A percentile compares a stretch with the other conserved stretches of the same genome.
Evolutionary conservation across 2,888 invertebrate species (phyloP).

Genomic region (Oegoconia quadripuncta): DNA sequence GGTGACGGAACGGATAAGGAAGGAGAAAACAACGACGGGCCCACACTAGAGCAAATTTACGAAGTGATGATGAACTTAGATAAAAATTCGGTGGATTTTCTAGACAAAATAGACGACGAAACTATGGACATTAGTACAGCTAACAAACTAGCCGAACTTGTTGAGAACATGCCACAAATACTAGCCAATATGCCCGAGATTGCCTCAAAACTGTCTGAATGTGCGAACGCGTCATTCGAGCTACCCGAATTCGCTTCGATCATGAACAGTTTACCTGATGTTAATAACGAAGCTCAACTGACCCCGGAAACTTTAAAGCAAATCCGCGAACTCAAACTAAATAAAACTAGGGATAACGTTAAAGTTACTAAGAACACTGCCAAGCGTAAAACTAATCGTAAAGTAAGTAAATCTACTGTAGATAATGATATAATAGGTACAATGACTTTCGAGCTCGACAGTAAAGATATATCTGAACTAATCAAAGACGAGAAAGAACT

Average conservation of each 20-base stretch:
- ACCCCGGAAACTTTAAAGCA: conserved; percentile 72
- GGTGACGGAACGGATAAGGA: conserved; percentile 37
- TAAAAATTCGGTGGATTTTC: conserved; percentile 56
- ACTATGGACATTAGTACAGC: conserved; percentile 42
- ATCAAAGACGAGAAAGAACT: conserved; percentile 57
- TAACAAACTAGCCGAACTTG: conserved; percentile 57
- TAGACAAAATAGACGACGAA: conserved; percentile 53
- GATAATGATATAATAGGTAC: conserved; percentile 50
- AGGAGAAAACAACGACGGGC: conserved; percentile 32
- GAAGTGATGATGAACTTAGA: conserved; percentile 68
- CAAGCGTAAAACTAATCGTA: conserved; percentile 61
- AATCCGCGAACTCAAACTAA: conserved; percentile 64
- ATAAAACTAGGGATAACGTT: conserved; percentile 55
- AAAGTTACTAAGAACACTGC: conserved; percentile 70
- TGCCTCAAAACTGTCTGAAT: conserved; percentile 56
- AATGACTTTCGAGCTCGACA: conserved; percentile 59
- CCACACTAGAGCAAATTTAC: conserved; percentile 62
- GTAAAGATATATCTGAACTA: conserved; percentile 51
- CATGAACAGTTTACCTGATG: conserved; percentile 60
- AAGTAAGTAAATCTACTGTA: conserved; percentile 45
- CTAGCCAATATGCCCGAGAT: conserved; percentile 70
- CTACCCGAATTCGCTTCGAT: conserved; percentile 66
- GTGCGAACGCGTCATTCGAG: conserved; percentile 59
- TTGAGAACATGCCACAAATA: conserved; percentile 69
- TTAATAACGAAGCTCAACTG: conserved; percentile 58